Percentiles rank a stretch among this genome's conserved stretches.
phyloP scores from a whole-genome alignment of 2,113 vertebrate species.

The Mormoops blainvillei region DNA sequence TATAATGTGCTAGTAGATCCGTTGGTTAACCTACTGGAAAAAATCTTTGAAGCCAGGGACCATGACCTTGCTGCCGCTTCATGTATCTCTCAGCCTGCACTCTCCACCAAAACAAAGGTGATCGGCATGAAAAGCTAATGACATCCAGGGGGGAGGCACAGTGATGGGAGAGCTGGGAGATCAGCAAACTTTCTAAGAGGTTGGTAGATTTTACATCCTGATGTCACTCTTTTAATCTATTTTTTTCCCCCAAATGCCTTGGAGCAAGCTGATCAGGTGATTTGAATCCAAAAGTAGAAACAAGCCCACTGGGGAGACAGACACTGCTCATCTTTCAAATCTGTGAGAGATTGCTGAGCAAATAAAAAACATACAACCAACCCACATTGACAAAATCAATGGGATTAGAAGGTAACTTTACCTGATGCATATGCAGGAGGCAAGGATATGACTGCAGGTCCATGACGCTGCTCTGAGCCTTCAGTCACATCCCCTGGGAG shows the following conservation, averaged over 20 bases:
- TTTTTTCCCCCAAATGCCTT: background rate
- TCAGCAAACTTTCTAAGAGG: background rate
- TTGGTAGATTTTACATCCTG: background rate
- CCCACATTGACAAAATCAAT: background rate
- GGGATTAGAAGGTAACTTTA: background rate
- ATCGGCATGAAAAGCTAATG: background rate
- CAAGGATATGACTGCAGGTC: background rate
- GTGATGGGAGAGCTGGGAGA: background rate
- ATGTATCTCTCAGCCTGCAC: background rate
- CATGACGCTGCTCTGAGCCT: accelerated
- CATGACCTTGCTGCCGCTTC: background rate
- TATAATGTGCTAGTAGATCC: background rate
- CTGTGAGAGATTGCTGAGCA: background rate
- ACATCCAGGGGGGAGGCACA: background rate
- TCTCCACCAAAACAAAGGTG: background rate
- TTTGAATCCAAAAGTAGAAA: conserved; percentile 4
- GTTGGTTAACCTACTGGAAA: background rate
- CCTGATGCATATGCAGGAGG: background rate
- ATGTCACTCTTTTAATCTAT: background rate
- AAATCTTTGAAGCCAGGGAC: background rate
- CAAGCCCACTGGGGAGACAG: background rate
- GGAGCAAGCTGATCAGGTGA: background rate
- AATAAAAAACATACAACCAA: background rate
- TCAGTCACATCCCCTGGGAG: no score
- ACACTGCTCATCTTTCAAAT: background rate